Evolutionary conservation across 2,113 vertebrate species (phyloP).

Genomic region (Bujurquina vittata): DNA sequence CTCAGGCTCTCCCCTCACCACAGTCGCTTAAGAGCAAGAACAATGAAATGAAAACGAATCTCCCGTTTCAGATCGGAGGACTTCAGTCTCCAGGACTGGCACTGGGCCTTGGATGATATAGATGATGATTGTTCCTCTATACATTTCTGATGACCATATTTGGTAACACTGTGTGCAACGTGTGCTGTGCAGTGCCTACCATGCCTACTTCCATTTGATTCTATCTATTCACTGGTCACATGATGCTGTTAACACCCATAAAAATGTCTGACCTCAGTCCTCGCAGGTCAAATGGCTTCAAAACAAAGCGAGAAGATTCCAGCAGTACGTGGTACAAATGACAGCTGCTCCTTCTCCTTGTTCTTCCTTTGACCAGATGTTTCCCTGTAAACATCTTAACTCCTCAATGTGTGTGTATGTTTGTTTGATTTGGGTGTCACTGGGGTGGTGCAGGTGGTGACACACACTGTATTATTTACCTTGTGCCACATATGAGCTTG

Average conservation of each 20-base stretch:
- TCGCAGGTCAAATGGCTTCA: slow-evolving; percentile 72
- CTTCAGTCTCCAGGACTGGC: slow-evolving; percentile 93
- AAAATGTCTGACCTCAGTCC: slow-evolving; percentile 32
- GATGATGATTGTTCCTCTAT: slow-evolving; percentile 90
- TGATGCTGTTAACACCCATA: neutral
- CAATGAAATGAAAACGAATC: slow-evolving; percentile 50
- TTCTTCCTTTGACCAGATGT: slow-evolving; percentile 17
- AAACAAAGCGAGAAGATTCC: slow-evolving; percentile 67
- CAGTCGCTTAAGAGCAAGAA: neutral
- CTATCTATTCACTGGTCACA: neutral
- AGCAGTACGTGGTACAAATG: slow-evolving; percentile 61
- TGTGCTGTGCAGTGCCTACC: slow-evolving; percentile 41
- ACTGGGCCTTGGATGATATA: slow-evolving; percentile 95
- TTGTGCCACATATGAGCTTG: slow-evolving; percentile 9
- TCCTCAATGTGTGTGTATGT: slow-evolving; percentile 40
- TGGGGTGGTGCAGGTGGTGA: slow-evolving; percentile 10
- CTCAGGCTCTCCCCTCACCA: neutral
- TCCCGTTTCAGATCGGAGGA: slow-evolving; percentile 92
- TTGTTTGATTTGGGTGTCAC: slow-evolving; percentile 10
- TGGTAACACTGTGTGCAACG: slow-evolving; percentile 63
- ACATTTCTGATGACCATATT: slow-evolving; percentile 89
- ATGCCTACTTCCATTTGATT: neutral
- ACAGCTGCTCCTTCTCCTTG: slow-evolving; percentile 22
- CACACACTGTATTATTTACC: neutral
- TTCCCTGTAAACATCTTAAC: slow-evolving; percentile 16